A percentile compares a stretch with the other conserved stretches of the same genome.
phyloP scores from a whole-genome alignment of 2,888 invertebrate genomes.

The Chelonus formosanus region DNA sequence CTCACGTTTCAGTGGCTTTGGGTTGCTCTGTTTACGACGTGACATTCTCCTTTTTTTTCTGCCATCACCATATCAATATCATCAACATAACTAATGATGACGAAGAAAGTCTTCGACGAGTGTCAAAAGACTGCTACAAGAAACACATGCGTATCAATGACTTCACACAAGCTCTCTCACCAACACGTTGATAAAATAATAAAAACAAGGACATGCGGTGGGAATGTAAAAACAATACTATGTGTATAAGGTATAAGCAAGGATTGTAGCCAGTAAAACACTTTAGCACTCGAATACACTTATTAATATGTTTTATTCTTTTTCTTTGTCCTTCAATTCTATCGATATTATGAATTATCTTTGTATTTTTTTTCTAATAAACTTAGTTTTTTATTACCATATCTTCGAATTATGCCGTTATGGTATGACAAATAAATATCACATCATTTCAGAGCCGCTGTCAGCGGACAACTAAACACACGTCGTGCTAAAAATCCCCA shows the following conservation, averaged over 20 bases:
- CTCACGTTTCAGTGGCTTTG: constrained; percentile 95
- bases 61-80: constrained; percentile 62
- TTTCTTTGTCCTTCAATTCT: neutral
- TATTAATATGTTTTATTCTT: neutral
- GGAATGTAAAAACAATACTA: neutral
- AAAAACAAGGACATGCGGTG: constrained; percentile 10
- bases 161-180: constrained; percentile 6
- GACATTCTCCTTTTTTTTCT: constrained; percentile 76
- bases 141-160: constrained; percentile 16
- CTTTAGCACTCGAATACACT: neutral
- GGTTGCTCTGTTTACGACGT: constrained; percentile 94
- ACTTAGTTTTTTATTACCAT: no score
- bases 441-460: constrained; percentile 59
- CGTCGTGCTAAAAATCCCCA: constrained; percentile 58
- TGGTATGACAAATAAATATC: constrained; percentile 43
- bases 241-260: constrained; percentile 14
- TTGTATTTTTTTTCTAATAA: no score
- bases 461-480: constrained; percentile 65
- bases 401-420: no score
- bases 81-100: constrained; percentile 45
- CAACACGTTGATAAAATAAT: constrained; percentile 5
- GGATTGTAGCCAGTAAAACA: constrained; percentile 2
- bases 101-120: constrained; percentile 1
- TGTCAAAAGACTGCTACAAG: constrained; percentile 1
- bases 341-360: no score